Base-by-base conservation (phyloP, 2,888 invertebrate genomes). In the Charanyca ferruginea region DNA sequence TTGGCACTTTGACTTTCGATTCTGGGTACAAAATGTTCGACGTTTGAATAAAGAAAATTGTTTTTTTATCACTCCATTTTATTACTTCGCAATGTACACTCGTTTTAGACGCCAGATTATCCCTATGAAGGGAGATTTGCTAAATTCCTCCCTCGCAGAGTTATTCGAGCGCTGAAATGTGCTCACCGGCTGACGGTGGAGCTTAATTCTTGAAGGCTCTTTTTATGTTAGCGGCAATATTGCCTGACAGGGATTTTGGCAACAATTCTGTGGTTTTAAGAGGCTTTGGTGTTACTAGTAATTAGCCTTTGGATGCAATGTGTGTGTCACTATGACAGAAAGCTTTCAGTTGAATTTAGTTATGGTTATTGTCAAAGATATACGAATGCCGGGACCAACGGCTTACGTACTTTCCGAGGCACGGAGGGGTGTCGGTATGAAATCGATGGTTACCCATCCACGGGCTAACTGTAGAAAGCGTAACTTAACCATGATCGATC, bases 61-160 rank as follows among this genome's bases (percentile, higher is more conserved):
- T 49, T 71, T 28, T 4, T 35, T 45, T 0, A 49, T 20, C 67
- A 53, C 59, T 74, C 75, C 75, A 74, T 67, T 54, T 11, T 16
- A 45, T 38, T 45, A 66, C 44, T 38, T 48, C 11, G 6, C 48
- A 20, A n/a, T 59, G 57, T n/a, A 28, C 53, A 38, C 54, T 61
- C 60, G 38, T 68, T 78, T 58, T 69, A 60, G 77, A 51, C 44
- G 69, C 35, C 66, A 74, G 77, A 77, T 79, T 79, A 77, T 77
- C 79, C 66, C 35, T 74, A 77, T 68, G 63, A 61, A 79, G 66
- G 75, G 70, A 73, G 79, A 74, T 77, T 79, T 74, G 53, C 35
- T 58, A 62, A 78, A 78, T 79, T 59, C 63, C 57, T 62, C 42
- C 55, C 55, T 25, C 62, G 45, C 63, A 59, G 66, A 70, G 66